Base-by-base conservation (phyloP, 2,113 vertebrate genomes). In the Fregetta grallaria region DNA sequence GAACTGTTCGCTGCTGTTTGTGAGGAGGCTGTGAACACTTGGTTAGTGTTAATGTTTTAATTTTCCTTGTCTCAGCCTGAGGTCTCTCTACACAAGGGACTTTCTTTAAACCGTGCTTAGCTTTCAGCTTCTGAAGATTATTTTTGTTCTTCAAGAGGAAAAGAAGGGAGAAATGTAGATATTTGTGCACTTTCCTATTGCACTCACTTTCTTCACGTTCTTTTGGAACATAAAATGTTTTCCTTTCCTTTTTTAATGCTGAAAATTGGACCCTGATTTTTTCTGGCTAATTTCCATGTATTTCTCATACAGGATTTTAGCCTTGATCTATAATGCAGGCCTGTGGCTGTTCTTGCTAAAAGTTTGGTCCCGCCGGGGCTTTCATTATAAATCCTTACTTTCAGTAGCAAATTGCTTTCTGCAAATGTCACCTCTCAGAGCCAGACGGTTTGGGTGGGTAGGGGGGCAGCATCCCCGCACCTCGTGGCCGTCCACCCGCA, bases 241-340 rank as follows among this genome's bases (percentile, higher is more conserved):
- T 59, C 53, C 7, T 71, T 90, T 63, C 29, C 23, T 49, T 45
- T 93, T 49, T 42, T 66, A n/a, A 47, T 61, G 40, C 70, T 82
- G 81, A 88, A 83, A 96, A 87, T 94, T 32, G 58, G 80, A 49
- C 8, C 1, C 68, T 61, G 73, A 14, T 92, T 77, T 79, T 84
- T 71, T 77, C 75, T 92, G 75, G 77, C 91, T 88, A 23, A 87
- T 96, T 96, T 94, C 93, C 92, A 65, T 75, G 38, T 78, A 19
- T 79, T 93, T 75, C 75, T 86, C 68, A 62, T 42, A 44, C 34
- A 68, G 66, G 50, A 87, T 90, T 91, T 78, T 75, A 90, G 87
- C 92, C 89, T 94, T 95, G 91, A 92, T 97, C 86, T 95, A 0
- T 93, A 90, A 94, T 82, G 73, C 92, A 96, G 79, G 90, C 89